Base-by-base conservation (phyloP, 2,113 vertebrate species). In the Donacobius atricapilla region DNA sequence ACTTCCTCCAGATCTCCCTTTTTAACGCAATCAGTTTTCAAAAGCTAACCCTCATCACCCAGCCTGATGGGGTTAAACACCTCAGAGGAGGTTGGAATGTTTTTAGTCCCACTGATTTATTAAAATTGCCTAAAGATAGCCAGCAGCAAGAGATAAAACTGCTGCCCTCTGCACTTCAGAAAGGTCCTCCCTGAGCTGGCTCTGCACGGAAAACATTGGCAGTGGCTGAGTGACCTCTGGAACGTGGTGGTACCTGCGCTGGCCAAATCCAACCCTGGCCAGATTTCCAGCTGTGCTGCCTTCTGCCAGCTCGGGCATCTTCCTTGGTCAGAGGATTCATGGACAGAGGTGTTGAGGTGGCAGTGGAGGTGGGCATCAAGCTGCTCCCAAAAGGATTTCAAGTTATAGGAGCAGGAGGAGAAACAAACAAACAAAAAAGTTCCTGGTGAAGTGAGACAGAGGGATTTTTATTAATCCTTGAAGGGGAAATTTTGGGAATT, bases 41-140 rank as follows among this genome's bases (percentile, higher is more conserved):
- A 90, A 93, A 78, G 33, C 48, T 51, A 73, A 96, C 95, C 96
- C 79, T 30, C 92, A 37, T 89, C 69, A 15, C 48, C 22, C 28
- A 19, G 61, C 28, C 84, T 51, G 76, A 27, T 0, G 10, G 64
- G 75, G 88, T 91, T 93, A 85, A 93, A 68, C 83, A 76, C 66
- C 65, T 54, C 10, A 1, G 31, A 73, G 95, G 97, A 95, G 92
- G 93, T 42, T 78, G 87, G 24, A 97, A 96, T 95, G 97, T 97
- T 97, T 93, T 91, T 93, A 95, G 94, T 95, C 88, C 61, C 60
- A 28, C 11, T 96, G 83, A 82, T 91, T 97, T 98, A 98, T 97
- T 98, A 97, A 97, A 98, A 90, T 87, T 10, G 2, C 68, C 93
- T 93, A 93, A 94, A 97, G 97, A 97, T 96, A 97, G 95, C 96